Base-by-base conservation (phyloP, 2,888 invertebrate species). In the Falcaria lacertinaria region DNA sequence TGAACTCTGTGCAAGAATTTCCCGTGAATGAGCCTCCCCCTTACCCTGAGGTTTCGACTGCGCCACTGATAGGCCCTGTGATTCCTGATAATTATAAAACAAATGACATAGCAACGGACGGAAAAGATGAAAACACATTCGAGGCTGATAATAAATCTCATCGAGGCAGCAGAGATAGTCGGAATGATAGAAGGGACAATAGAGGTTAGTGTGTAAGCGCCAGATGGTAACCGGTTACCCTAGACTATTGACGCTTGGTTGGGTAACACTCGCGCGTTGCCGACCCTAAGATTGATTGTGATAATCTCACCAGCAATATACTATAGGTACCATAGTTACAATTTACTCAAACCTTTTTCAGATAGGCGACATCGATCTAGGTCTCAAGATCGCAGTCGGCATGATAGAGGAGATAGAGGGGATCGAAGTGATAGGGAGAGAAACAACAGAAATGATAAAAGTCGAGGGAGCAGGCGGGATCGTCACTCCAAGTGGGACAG, bases 401-500 rank as follows among this genome's bases (percentile, higher is more conserved):
- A 22, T 14, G 54, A 60, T 14, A 45, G 49, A 4, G 57, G 54
- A 8, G 60, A 48, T n/a, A 43, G 45, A n/a, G 44, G 41, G 33
- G 51, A 49, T 35, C 15, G 50, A 22, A 34, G 25, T 14, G 42
- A 43, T 17, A 42, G 49, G 25, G 33, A 40, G 4, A 50, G 53
- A 11, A 44, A 42, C 19, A 50, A 50, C 36, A 42, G 54, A 6
- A 43, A 40, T 3, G 57, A 61, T 1, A 57, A 60, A 17, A 53
- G 48, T 37, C 59, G 65, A 15, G 54, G 42, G 3, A 46, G 54
- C 15, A 50, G 64, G 2, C 57, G 66, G 0, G 65, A 75, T 0
- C 57, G 69, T 11, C 54, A 47, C 0, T 37, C 65, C 0, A 73
- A 76, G 34, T 79, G 79, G 80, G 52, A 50, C 11, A 62, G 56